Evolutionary conservation across 2,797 vertebrate genomes (phyloP).

Genomic region (Champsocephalus gunnari): DNA sequence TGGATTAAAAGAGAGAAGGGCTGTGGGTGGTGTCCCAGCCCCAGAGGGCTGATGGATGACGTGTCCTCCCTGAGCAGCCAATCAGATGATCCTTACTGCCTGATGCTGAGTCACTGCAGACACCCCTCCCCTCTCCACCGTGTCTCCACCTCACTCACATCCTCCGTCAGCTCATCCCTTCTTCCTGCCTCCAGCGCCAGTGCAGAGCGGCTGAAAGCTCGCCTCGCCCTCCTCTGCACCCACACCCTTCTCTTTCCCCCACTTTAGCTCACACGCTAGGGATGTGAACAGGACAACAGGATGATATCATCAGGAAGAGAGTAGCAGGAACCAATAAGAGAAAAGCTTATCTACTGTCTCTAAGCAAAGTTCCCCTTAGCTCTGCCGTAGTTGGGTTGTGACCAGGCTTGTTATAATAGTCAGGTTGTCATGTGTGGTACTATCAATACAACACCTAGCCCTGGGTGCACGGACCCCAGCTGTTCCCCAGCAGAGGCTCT

Average conservation of each 20-base stretch:
- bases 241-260: not conserved
- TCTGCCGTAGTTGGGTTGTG: no score
- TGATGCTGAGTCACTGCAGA: slow-evolving; percentile 72
- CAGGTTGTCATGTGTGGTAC: no score
- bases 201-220: slow-evolving; percentile 36
- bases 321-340: not conserved
- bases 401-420: no score
- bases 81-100: slow-evolving; percentile 19
- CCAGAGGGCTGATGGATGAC: slow-evolving; percentile 13
- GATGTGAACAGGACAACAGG: slow-evolving; percentile 10
- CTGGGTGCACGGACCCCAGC: no score
- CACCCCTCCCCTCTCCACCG: not conserved
- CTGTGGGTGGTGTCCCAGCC: slow-evolving; percentile 1
- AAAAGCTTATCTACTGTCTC: not conserved
- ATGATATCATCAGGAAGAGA: slow-evolving; percentile 20
- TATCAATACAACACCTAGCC: no score
- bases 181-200: slow-evolving; percentile 20
- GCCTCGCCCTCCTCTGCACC: slow-evolving; percentile 4
- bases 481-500: no score
- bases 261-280: not conserved
- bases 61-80: slow-evolving; percentile 30
- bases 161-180: slow-evolving; percentile 3
- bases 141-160: slow-evolving; percentile 12
- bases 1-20: slow-evolving; percentile 7
- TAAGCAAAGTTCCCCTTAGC: no score